Conservation (phyloP, 2,113 vertebrate species). For the Zosterops borbonicus region DNA sequence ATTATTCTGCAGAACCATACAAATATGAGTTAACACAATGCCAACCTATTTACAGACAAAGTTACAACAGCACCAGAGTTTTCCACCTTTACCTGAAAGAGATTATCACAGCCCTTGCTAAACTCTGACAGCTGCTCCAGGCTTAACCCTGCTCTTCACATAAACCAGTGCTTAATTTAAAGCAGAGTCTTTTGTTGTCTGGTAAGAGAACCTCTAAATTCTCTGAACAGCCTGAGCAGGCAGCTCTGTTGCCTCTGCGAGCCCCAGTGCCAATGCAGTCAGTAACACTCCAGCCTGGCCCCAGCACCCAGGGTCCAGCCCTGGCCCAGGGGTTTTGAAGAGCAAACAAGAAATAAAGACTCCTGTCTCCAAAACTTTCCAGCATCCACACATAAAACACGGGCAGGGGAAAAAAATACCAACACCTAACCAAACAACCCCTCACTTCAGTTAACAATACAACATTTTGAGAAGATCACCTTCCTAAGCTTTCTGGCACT, state of each 20-base stretch:
- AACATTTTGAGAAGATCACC: neutral
- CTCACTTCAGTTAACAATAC: neutral
- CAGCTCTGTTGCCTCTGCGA: neutral
- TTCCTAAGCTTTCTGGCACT: neutral
- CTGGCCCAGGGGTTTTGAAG: neutral
- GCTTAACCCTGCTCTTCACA: neutral
- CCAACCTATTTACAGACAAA: neutral
- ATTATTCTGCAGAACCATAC: neutral
- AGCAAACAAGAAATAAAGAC: neutral
- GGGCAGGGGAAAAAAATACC: neutral
- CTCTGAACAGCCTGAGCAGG: neutral
- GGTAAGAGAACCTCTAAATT: neutral
- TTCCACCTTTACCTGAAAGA: neutral
- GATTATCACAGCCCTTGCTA: neutral
- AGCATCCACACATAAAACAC: neutral
- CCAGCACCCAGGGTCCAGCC: accelerated
- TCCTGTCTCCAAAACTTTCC: neutral
- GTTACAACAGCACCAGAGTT: neutral
- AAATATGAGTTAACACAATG: neutral
- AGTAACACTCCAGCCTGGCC: neutral
- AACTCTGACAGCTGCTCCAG: neutral
- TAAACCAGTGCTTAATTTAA: neutral
- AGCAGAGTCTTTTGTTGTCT: neutral
- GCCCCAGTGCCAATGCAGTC: neutral
- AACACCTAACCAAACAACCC: neutral